Conservation (phyloP, 2,113 vertebrate species). For the Synodontis membranacea region DNA sequence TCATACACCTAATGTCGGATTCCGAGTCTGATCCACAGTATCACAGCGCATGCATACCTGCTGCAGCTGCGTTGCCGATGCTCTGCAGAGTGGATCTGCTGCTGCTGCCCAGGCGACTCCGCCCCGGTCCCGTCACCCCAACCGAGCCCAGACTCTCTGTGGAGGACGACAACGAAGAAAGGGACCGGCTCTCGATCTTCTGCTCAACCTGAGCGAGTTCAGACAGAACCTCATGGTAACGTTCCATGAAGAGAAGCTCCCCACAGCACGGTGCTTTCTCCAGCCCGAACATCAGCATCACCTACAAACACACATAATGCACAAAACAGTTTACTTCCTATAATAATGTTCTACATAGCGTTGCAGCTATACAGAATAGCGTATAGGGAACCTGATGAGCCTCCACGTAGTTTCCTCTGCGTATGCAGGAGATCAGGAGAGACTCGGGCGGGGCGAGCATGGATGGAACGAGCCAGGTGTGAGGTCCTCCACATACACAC, state of each 20-base stretch:
- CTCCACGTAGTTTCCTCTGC: slow-evolving; percentile 87
- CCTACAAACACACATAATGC: slow-evolving; percentile 69
- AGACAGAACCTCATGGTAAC: slow-evolving; percentile 82
- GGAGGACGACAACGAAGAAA: slow-evolving; percentile 73
- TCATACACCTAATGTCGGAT: background rate
- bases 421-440: slow-evolving; percentile 88
- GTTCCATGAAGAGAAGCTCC: slow-evolving; percentile 90
- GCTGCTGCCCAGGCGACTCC: slow-evolving; percentile 77
- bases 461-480: slow-evolving; percentile 83
- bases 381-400: slow-evolving; percentile 82
- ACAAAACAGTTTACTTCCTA: background rate
- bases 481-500: slow-evolving; percentile 66
- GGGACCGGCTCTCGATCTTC: slow-evolving; percentile 84
- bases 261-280: slow-evolving; percentile 79
- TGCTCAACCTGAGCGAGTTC: slow-evolving; percentile 89
- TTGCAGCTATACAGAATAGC: background rate
- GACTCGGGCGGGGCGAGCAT: slow-evolving; percentile 97
- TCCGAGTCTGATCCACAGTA: background rate
- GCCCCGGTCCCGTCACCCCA: slow-evolving; percentile 50
- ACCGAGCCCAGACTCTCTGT: slow-evolving; percentile 69
- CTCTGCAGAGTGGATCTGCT: slow-evolving; percentile 88
- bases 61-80: slow-evolving; percentile 92
- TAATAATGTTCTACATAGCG: background rate
- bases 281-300: slow-evolving; percentile 85
- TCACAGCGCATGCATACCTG: slow-evolving; percentile 71